These are phyloP conservation scores for Micronycteris hirsuta DNA, from an alignment of 2,113 vertebrate species.

Conservation along the genomic window DNA sequence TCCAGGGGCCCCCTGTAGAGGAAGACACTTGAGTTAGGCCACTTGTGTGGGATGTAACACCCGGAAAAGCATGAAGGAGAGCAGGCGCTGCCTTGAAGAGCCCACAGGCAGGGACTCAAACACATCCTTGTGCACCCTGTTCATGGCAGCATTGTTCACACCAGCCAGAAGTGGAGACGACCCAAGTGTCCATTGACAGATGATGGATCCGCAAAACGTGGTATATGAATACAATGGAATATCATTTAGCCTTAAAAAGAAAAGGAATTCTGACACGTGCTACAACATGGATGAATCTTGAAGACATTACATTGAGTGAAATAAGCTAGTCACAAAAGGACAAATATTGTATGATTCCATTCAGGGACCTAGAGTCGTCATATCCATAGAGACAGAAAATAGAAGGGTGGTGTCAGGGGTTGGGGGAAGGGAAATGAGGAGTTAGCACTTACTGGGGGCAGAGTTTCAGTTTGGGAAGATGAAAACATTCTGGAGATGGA, in stretches of 20 bases:
- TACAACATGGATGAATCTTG: too few species aligned
- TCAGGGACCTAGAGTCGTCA: background rate
- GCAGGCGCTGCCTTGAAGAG: fast-evolving
- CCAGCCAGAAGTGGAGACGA: fast-evolving
- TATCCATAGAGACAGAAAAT: background rate
- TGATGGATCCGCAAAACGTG: fast-evolving
- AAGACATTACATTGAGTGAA: background rate
- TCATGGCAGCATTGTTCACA: background rate
- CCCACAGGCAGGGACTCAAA: background rate
- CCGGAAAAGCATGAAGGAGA: background rate
- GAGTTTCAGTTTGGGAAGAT: background rate
- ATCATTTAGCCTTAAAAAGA: background rate
- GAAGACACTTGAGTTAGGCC: background rate
- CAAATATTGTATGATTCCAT: too few species aligned
- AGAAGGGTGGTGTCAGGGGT: background rate
- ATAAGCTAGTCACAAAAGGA: background rate
- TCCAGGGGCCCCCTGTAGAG: background rate
- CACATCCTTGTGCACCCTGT: fast-evolving
- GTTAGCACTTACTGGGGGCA: fast-evolving
- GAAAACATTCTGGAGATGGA: background rate
- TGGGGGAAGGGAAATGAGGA: background rate
- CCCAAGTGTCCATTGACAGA: background rate
- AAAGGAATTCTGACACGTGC: background rate
- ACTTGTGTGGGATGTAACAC: background rate
- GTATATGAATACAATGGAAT: fast-evolving